Conservation (phyloP, 2,113 vertebrate genomes). For the Brachyhypopomus occidentalis region DNA sequence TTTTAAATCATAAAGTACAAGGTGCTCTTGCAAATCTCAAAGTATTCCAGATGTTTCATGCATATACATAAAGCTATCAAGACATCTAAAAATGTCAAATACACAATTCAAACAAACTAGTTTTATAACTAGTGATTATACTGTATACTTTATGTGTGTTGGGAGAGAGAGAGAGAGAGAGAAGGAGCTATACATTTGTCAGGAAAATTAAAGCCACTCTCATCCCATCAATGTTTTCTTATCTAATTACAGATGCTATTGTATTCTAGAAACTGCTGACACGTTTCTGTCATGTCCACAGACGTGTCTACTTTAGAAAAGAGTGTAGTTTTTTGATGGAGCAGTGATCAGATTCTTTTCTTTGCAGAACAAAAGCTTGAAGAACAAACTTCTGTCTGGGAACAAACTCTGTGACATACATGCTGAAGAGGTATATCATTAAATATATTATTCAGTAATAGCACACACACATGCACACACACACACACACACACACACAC, state of each 20-base stretch:
- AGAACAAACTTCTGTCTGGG: constrained; percentile 94
- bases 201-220: not conserved
- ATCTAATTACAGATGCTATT: too few species aligned
- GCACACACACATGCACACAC: not conserved
- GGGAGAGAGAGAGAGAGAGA: too few species aligned
- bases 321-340: not conserved
- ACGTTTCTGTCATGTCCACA: not conserved
- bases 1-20: too few species aligned
- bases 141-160: too few species aligned
- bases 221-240: not conserved
- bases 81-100: too few species aligned
- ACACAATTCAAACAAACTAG: too few species aligned
- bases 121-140: too few species aligned
- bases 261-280: too few species aligned
- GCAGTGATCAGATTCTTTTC: constrained; percentile 13
- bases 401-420: constrained; percentile 94
- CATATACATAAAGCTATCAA: too few species aligned
- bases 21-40: too few species aligned
- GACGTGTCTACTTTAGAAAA: not conserved
- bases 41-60: too few species aligned
- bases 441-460: not conserved
- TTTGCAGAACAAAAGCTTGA: constrained; percentile 96
- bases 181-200: too few species aligned
- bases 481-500: constrained; percentile 1
- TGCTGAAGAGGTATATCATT: constrained; percentile 89